Percentiles rank a stretch among this genome's conserved stretches.
Evolutionary conservation across 2,113 vertebrate species (phyloP).

Genomic region (Ailuropoda melanoleuca): DNA sequence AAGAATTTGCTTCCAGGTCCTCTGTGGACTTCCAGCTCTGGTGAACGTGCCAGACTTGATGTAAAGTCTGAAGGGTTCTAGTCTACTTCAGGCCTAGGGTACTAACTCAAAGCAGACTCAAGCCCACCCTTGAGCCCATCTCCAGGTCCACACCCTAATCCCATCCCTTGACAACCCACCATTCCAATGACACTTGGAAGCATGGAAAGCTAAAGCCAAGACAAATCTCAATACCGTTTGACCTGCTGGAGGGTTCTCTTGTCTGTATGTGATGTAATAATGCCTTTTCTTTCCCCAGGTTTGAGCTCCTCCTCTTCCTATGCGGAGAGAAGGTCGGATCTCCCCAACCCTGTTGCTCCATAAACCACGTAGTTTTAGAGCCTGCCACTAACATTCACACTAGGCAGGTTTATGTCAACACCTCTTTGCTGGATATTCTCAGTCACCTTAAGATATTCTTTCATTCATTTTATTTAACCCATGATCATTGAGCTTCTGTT

Average conservation of each 20-base stretch:
- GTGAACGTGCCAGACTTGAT: not conserved
- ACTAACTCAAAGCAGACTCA: not conserved
- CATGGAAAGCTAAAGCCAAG: not conserved
- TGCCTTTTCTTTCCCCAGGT: not conserved
- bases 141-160: not conserved
- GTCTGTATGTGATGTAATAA: not conserved
- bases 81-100: not conserved
- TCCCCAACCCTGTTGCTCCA: accelerated
- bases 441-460: not conserved
- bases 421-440: not conserved
- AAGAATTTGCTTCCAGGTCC: not conserved
- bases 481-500: not conserved
- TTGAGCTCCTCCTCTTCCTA: not conserved
- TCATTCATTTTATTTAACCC: not conserved
- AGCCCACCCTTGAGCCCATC: not conserved
- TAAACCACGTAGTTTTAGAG: not conserved
- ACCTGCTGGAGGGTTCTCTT: not conserved
- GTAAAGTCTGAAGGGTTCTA: not conserved
- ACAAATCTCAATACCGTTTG: not conserved
- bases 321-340: not conserved
- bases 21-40: too few species aligned
- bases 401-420: not conserved
- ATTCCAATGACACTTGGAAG: not conserved
- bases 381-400: not conserved
- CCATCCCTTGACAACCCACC: not conserved